These are phyloP conservation scores for Porites australiensis DNA, from an alignment of 64 coral and sea anemone genomes.

Conservation along the genomic window DNA sequence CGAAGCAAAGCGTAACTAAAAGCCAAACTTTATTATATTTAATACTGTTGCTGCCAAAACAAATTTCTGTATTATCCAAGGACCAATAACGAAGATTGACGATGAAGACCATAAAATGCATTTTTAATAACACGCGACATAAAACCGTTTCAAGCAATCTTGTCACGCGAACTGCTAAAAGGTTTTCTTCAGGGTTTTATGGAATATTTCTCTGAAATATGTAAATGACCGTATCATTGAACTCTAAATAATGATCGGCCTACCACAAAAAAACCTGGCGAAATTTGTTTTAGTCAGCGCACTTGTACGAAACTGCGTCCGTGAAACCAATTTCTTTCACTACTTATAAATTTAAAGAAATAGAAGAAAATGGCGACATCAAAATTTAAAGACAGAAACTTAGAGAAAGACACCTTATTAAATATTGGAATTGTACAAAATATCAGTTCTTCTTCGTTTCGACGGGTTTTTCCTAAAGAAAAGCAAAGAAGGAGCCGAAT, in stretches of 20 bases:
- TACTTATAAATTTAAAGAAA: background rate
- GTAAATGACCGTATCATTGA: background rate
- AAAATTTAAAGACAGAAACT: background rate
- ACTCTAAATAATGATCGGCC: background rate
- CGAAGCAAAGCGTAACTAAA: background rate
- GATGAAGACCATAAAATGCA: no score
- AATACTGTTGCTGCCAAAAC: background rate
- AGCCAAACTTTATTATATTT: background rate
- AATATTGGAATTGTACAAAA: background rate
- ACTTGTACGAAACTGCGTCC: background rate
- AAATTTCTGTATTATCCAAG: background rate
- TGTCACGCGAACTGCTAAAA: background rate
- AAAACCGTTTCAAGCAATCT: background rate
- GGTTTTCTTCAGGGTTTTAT: background rate
- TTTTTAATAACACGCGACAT: background rate
- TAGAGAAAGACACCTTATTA: background rate
- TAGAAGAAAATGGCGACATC: background rate
- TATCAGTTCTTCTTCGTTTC: background rate
- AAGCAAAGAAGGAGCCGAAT: background rate
- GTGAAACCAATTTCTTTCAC: background rate
- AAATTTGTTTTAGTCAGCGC: constrained; percentile 1
- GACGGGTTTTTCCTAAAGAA: background rate
- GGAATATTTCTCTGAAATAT: background rate
- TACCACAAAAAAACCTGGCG: background rate
- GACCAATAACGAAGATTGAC: no score